A percentile compares a stretch with the other conserved stretches of the same genome.
Evolutionary conservation across 2,797 vertebrate species (phyloP).

Genomic region (Danio kyathit): DNA sequence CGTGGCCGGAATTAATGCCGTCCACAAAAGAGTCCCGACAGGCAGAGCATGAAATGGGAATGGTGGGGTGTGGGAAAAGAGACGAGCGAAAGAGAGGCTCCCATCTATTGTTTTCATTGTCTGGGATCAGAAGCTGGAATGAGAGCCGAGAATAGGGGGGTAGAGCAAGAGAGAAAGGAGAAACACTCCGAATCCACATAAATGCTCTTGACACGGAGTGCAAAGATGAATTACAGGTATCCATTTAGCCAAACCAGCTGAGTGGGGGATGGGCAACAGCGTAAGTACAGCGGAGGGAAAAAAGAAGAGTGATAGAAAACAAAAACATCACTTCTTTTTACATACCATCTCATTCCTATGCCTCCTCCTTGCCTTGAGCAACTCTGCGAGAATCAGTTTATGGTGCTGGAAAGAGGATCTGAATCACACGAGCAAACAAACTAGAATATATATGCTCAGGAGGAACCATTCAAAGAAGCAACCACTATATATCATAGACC

Average conservation of each 20-base stretch:
- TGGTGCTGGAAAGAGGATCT: conserved; percentile 46
- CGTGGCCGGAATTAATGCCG: conserved; percentile 81
- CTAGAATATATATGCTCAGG: conserved; percentile 21
- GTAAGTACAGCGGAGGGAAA: neutral
- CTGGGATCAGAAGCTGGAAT: conserved; percentile 67
- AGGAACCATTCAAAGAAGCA: conserved; percentile 9
- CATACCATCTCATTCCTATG: neutral
- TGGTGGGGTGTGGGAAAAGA: conserved; percentile 69
- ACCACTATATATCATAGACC: conserved; percentile 10
- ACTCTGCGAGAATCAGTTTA: conserved; percentile 51
- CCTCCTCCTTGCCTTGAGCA: conserved; percentile 23
- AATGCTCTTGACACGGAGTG: conserved; percentile 61
- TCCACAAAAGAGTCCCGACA: conserved; percentile 78
- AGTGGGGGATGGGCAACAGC: conserved; percentile 26
- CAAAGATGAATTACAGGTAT: conserved; percentile 73
- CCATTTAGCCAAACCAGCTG: conserved; percentile 75
- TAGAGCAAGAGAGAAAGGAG: conserved; percentile 33
- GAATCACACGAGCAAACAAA: conserved; percentile 47
- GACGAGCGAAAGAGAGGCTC: conserved; percentile 53
- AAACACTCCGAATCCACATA: conserved; percentile 62
- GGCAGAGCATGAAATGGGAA: conserved; percentile 88
- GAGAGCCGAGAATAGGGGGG: conserved; percentile 48
- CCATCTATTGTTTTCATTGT: conserved; percentile 83
- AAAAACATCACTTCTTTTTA: conserved; percentile 1
- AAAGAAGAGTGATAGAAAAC: neutral